phyloP scores from a whole-genome alignment of 2,888 invertebrate species.

The Ophion ellenae region DNA sequence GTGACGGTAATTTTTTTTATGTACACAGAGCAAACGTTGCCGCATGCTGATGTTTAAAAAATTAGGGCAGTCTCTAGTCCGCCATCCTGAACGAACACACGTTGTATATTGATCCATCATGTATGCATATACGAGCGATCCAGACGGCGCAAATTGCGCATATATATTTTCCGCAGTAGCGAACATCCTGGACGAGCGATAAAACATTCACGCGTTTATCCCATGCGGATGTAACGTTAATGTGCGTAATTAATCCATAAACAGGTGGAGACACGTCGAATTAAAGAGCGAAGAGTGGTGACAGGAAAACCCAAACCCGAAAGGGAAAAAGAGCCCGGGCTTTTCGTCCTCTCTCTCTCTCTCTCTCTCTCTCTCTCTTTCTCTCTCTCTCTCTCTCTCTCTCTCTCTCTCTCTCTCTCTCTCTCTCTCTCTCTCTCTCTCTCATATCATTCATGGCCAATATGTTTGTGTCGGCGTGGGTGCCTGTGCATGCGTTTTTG shows the following conservation, averaged over 20 bases:
- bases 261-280: conserved; percentile 63
- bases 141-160: conserved; percentile 7
- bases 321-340: conserved; percentile 46
- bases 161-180: conserved; percentile 11
- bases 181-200: conserved; percentile 28
- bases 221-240: conserved; percentile 57
- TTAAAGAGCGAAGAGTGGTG: conserved; percentile 59
- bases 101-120: not conserved
- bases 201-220: conserved; percentile 47
- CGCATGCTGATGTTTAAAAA: not conserved
- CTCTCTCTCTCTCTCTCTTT: not conserved
- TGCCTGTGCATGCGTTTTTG: not conserved
- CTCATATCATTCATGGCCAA: conserved; percentile 49
- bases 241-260: conserved; percentile 63
- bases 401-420: not conserved
- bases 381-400: conserved; percentile 12
- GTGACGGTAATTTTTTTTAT: not conserved
- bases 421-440: conserved; percentile 2
- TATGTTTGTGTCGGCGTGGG: not conserved
- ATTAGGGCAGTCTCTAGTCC: not conserved
- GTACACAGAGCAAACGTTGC: no score
- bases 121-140: not conserved
- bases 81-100: not conserved
- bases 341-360: conserved; percentile 18
- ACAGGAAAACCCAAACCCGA: conserved; percentile 38